Base-by-base conservation (phyloP, 2,888 invertebrate species). In the Exephanes ischioxanthus region DNA sequence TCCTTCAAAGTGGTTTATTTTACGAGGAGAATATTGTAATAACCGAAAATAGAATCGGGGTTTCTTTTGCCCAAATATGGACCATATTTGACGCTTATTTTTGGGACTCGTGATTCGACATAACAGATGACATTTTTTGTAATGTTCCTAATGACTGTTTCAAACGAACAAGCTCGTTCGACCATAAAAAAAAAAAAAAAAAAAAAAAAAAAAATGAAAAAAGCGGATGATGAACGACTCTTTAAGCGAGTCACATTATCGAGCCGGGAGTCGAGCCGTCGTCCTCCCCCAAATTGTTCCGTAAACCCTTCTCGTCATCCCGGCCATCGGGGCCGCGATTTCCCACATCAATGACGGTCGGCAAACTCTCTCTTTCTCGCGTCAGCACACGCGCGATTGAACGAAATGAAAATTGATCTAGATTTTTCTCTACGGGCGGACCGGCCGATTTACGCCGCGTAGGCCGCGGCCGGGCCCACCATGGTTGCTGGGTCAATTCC, bases 351-450 rank as follows among this genome's bases (percentile, higher is more conserved):
- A 87, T 85, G 85, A 86, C 63, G 75, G 71, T 45, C 73, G 82
- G 77, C 82, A 26, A 75, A 55, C 58, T 58, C 58, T 83, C 79
- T 45, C 33, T 37, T 11, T 83, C 76, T 77, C 72, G 73, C 81
- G 66, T 66, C 78, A 72, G 61, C 66, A 48, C 81, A 71, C 83
- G 80, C 75, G 82, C 80, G 71, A 80, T 80, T 80, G 72, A 77
- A 83, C 85, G 61, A 68, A 80, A 87, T 87, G 85, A 87, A 85
- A 82, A 85, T 85, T 87, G 85, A 88, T 87, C 83, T 87, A 81
- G 83, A 61, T 67, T 85, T 80, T 73, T 81, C 80, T 77, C 79
- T 71, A 66, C 67, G 68, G 37, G 37, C 22, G 48, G 76, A 85
- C 68, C 68, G 53, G 66, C 76, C 80, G 67, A 45, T 30, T 58